Evolutionary conservation across 2,888 invertebrate species (phyloP).

Genomic region (Eristalinus aeneus): DNA sequence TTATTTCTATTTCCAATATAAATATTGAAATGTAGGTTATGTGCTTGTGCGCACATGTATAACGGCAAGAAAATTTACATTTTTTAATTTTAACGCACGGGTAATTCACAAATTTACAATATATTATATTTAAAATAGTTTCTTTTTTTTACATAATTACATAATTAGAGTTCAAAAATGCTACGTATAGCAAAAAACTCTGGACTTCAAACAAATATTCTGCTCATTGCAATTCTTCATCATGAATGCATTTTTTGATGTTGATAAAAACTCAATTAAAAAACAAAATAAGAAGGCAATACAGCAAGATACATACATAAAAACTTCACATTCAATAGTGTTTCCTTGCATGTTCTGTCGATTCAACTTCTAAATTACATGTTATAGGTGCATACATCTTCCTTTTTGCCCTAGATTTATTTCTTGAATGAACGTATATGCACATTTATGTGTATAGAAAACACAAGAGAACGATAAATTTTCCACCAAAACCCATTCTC

Average conservation of each 20-base stretch:
- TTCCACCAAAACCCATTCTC: background rate
- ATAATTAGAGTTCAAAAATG: too few species aligned
- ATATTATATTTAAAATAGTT: too few species aligned
- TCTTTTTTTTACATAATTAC: too few species aligned
- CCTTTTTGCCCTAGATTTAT: conserved; percentile 11
- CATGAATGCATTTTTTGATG: background rate
- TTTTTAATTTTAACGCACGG: too few species aligned
- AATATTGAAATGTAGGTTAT: too few species aligned
- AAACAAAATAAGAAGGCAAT: background rate
- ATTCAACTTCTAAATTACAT: conserved; percentile 9
- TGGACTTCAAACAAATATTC: background rate
- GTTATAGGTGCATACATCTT: conserved; percentile 6
- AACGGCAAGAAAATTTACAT: too few species aligned
- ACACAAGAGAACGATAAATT: background rate
- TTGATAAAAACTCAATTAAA: background rate
- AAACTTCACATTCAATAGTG: background rate
- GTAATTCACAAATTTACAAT: too few species aligned
- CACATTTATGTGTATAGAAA: background rate
- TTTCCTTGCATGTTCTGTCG: conserved; percentile 9
- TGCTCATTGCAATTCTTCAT: too few species aligned
- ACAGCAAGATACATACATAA: background rate
- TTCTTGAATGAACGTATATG: background rate
- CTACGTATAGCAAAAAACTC: too few species aligned
- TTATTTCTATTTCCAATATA: too few species aligned
- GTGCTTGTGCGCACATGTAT: too few species aligned